Percentiles rank a stretch among this genome's conserved stretches.
Conservation (phyloP, 1,140 invertebrate species). For the Papilio glaucus region DNA sequence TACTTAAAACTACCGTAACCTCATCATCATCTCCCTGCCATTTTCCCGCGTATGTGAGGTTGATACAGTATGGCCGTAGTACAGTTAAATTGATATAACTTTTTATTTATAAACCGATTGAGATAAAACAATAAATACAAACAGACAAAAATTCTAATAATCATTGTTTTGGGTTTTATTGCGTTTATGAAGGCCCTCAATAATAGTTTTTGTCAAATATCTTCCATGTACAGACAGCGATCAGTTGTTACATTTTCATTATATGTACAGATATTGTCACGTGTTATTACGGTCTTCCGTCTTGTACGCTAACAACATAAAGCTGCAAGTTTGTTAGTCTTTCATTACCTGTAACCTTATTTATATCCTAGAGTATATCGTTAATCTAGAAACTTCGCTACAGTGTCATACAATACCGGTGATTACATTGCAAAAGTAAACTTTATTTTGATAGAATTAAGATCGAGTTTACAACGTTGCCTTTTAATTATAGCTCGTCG, state of each 20-base stretch:
- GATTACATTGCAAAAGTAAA: neutral
- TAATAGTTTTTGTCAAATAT: no score
- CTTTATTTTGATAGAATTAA: neutral
- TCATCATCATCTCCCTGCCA: no score
- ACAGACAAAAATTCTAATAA: no score
- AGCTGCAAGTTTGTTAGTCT: neutral
- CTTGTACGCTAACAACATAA: neutral
- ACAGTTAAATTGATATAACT: no score
- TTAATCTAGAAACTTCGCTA: constrained; percentile 15
- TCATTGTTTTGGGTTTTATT: no score
- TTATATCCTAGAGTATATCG: neutral
- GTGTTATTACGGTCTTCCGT: neutral
- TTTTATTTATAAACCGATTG: no score
- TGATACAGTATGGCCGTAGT: no score
- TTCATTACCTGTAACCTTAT: neutral
- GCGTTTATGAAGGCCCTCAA: no score
- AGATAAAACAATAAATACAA: no score
- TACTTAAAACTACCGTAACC: no score
- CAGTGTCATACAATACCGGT: neutral
- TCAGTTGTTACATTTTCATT: neutral
- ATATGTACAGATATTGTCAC: neutral
- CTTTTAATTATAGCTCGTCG: constrained; percentile 16
- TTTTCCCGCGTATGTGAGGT: no score
- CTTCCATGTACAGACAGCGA: no score
- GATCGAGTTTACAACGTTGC: neutral